Base-by-base conservation (phyloP, 2,113 vertebrate species). In the Oncorhynchus kisutch region DNA sequence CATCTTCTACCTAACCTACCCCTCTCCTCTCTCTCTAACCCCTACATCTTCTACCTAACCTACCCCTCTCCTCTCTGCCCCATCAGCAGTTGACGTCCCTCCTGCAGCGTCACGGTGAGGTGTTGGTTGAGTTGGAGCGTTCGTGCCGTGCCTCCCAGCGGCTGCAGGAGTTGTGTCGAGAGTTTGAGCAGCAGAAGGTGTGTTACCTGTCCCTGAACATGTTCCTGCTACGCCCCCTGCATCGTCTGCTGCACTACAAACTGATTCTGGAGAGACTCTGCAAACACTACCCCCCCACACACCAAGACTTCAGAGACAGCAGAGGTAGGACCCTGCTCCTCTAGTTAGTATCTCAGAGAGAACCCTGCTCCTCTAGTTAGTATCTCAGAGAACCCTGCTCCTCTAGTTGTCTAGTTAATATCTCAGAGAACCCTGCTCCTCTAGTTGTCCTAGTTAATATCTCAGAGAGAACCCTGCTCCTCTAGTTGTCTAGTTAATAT, bases 191-290 rank as follows among this genome's bases (percentile, higher is more conserved):
- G 85, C 97, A 99, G 92, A 95, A 96, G 77, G 96, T 96, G 72
- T 99, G 98, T 82, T 99, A 99, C 89, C 91, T 99, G 77, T 96
- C 98, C 7, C 93, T 99, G 82, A 97, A 97, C 86, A 94, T 96
- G 79, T 99, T 99, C 91, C 94, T 99, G 16, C 95, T 99, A 78
- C 92, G 96, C 45, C 98, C 98, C 0, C 92, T 98, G 27, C 98
- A 99, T 86, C 95, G 98, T 81, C 95, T 99, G 25, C 94, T 98
- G 93, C 98, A 99, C 94, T 99, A 99, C 92, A 98, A 96, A 79
- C 97, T 97, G 88, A 95, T 98, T 86, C 94, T 99, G 91, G 96
- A 98, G 91, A 91, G 96, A 76, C 92, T 99, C 57, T 99, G 97
- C 92, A 98, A 98, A 85, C 94, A 98, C 89, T 97, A 97, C 86